Conservation (phyloP, 2,113 vertebrate genomes). For the Hiodon alosoides region DNA sequence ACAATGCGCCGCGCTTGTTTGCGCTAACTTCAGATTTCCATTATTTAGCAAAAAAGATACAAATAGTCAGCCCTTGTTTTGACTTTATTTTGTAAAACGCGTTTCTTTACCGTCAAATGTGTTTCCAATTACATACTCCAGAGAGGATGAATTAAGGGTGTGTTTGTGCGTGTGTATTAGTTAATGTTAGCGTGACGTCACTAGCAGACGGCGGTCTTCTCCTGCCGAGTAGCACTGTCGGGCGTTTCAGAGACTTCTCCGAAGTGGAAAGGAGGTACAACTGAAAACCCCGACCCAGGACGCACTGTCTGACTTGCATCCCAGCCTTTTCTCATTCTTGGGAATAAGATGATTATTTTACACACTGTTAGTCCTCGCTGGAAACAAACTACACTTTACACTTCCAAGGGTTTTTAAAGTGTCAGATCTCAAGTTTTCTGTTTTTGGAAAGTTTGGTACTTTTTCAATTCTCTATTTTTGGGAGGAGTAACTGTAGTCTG, state of each 20-base stretch:
- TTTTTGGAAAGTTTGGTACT: neutral
- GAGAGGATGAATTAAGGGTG: conserved; percentile 19
- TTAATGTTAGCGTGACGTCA: conserved; percentile 49
- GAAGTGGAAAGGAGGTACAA: conserved; percentile 40
- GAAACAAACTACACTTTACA: conserved; percentile 26
- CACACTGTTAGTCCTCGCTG: conserved; percentile 41
- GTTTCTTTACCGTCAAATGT: conserved; percentile 37
- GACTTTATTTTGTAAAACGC: conserved; percentile 14
- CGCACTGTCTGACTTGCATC: conserved; percentile 27
- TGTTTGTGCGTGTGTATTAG: neutral
- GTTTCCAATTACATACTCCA: conserved; percentile 58
- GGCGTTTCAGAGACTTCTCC: neutral
- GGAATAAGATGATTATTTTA: conserved; percentile 60
- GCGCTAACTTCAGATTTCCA: too few species aligned
- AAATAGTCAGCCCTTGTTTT: conserved; percentile 32
- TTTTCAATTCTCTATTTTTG: neutral
- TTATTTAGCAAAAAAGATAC: conserved; percentile 44
- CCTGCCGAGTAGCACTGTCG: conserved; percentile 27
- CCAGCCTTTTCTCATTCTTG: conserved; percentile 25
- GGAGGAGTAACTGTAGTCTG: conserved; percentile 13
- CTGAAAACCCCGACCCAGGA: conserved; percentile 27
- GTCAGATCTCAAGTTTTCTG: neutral
- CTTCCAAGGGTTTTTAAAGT: neutral
- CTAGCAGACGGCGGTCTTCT: conserved; percentile 44
- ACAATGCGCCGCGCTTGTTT: too few species aligned